Percentiles rank a stretch among this genome's conserved stretches.
phyloP scores from a whole-genome alignment of 2,797 vertebrate species.

The Lithobates sylvaticus region DNA sequence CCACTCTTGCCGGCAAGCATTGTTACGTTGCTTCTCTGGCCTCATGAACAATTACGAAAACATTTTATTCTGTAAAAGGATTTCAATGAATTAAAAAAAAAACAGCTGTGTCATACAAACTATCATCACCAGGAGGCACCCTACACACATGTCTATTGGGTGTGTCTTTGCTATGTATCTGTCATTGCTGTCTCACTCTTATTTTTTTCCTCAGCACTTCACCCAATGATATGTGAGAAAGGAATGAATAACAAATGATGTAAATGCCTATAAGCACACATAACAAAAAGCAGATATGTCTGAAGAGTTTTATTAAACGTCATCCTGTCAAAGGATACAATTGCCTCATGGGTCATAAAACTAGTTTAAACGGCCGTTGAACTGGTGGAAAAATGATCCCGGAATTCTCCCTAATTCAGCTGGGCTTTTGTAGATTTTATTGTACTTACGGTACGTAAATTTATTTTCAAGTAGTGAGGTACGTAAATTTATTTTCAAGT shows the following conservation, averaged over 20 bases:
- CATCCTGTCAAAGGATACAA: too few species aligned
- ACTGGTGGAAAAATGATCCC: neutral
- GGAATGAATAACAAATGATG: slow-evolving; percentile 7
- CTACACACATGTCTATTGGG: slow-evolving; percentile 28
- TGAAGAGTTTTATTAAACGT: neutral
- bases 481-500: too few species aligned
- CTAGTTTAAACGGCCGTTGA: neutral
- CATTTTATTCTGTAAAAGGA: neutral
- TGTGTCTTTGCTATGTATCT: slow-evolving; percentile 14
- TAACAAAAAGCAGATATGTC: neutral
- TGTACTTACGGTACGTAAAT: too few species aligned
- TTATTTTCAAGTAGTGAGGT: too few species aligned
- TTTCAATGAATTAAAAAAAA: neutral
- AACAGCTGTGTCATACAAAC: neutral
- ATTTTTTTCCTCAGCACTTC: neutral
- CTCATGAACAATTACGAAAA: too few species aligned
- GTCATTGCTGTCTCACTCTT: neutral
- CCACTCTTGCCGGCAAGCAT: too few species aligned
- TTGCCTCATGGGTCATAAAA: neutral
- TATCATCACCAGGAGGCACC: slow-evolving; percentile 45
- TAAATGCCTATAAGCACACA: neutral
- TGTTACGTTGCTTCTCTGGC: too few species aligned
- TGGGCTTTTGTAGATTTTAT: too few species aligned
- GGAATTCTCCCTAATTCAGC: neutral
- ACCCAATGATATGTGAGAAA: neutral